phyloP scores from a whole-genome alignment of 2,797 vertebrate genomes.

The Hippopotamyrus pictus region DNA sequence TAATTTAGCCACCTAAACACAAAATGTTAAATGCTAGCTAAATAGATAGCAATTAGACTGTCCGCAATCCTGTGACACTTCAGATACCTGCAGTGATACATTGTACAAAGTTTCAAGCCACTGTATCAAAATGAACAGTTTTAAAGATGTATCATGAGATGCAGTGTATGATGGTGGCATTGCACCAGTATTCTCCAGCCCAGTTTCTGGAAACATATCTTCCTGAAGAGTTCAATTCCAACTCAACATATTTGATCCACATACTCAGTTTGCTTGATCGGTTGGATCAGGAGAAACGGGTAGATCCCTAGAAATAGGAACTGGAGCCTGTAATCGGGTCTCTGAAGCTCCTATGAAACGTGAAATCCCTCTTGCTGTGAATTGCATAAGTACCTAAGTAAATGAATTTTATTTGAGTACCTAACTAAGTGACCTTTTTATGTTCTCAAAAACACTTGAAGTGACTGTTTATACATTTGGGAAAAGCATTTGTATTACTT shows the following conservation, averaged over 20 bases:
- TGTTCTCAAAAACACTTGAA: not conserved
- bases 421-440: not conserved
- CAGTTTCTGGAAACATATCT: not conserved
- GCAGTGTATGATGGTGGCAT: not conserved
- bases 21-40: not conserved
- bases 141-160: not conserved
- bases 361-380: not conserved
- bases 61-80: not conserved
- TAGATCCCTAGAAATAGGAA: not conserved
- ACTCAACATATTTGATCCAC: not conserved
- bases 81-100: not conserved
- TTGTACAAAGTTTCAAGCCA: not conserved
- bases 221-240: not conserved
- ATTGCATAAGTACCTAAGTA: not conserved
- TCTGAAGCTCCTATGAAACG: not conserved
- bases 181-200: not conserved
- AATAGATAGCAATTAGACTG: not conserved
- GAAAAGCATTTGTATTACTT: not conserved
- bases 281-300: not conserved
- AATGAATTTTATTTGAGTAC: not conserved
- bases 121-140: not conserved
- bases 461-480: conserved; percentile 9
- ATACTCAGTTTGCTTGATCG: not conserved
- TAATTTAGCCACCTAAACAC: not conserved
- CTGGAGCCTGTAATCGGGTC: not conserved